Conservation (phyloP, 2,113 vertebrate genomes). For the Pygoscelis antarcticus region DNA sequence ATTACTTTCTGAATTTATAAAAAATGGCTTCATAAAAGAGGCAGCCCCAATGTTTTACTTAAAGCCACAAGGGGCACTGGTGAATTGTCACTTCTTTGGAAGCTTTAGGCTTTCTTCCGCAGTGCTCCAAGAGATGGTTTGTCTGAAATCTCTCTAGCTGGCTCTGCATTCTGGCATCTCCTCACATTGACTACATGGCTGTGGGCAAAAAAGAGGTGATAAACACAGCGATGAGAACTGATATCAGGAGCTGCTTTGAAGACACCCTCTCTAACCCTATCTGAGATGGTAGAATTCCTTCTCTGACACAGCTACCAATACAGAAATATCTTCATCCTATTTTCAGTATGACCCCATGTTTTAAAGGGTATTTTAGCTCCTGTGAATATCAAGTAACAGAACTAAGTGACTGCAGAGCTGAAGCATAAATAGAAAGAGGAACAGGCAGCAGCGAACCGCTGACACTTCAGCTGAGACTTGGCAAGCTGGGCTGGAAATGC, state of each 20-base stretch:
- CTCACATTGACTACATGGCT: neutral
- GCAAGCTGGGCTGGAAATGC: constrained; percentile 35
- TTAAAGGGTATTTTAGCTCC: constrained; percentile 26
- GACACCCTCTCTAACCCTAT: neutral
- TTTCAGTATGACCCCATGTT: neutral
- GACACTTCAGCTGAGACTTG: constrained; percentile 42
- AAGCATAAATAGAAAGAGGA: constrained; percentile 64
- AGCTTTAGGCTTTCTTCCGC: neutral
- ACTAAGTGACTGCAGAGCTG: neutral
- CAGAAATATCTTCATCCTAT: constrained; percentile 16
- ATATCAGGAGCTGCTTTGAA: neutral
- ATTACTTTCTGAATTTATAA: neutral
- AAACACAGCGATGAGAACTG: neutral
- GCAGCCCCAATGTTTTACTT: neutral
- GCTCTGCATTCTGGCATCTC: neutral
- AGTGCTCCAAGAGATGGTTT: neutral
- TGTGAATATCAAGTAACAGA: constrained; percentile 35
- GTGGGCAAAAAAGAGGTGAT: neutral
- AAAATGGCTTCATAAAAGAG: neutral
- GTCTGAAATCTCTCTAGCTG: neutral
- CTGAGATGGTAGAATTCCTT: neutral
- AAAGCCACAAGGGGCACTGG: neutral
- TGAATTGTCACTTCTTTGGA: neutral
- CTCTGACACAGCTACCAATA: neutral
- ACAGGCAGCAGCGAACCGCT: neutral